phyloP scores from a whole-genome alignment of 2,797 vertebrate genomes.

The Alcedo atthis region DNA sequence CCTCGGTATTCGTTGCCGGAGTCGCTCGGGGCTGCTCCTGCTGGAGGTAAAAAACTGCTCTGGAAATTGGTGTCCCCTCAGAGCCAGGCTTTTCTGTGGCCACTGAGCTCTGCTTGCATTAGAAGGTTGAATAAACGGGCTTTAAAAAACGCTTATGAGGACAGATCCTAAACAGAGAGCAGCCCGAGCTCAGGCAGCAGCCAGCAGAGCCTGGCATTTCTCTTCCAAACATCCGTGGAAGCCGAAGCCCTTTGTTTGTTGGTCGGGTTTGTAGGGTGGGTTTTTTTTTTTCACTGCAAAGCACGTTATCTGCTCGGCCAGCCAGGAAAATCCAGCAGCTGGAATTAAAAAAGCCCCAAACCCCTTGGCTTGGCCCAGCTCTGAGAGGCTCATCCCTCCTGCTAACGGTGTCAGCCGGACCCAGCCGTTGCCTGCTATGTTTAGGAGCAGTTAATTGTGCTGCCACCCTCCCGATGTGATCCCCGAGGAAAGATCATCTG shows the following conservation, averaged over 20 bases:
- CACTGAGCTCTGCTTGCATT: background rate
- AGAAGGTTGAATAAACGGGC: background rate
- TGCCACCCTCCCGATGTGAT: background rate
- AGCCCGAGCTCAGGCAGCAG: background rate
- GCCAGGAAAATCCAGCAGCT: constrained; percentile 36
- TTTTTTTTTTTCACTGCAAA: background rate
- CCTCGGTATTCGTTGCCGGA: background rate
- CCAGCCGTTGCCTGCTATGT: background rate
- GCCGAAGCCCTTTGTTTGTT: background rate
- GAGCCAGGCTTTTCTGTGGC: background rate
- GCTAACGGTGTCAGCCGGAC: background rate
- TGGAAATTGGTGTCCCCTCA: background rate
- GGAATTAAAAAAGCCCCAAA: background rate
- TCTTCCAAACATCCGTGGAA: constrained; percentile 5
- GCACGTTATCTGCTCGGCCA: background rate
- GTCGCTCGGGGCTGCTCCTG: background rate
- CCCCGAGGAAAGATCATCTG: background rate
- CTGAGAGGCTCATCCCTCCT: background rate
- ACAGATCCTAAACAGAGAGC: background rate
- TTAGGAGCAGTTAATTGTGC: background rate
- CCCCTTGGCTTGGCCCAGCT: background rate
- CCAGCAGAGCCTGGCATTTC: background rate
- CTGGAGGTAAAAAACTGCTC: background rate
- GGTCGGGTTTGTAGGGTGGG: background rate
- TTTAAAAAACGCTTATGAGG: constrained; percentile 27